These are phyloP conservation scores for Boloria euphrosyne DNA, from an alignment of 2,888 invertebrate genomes.

Conservation along the genomic window DNA sequence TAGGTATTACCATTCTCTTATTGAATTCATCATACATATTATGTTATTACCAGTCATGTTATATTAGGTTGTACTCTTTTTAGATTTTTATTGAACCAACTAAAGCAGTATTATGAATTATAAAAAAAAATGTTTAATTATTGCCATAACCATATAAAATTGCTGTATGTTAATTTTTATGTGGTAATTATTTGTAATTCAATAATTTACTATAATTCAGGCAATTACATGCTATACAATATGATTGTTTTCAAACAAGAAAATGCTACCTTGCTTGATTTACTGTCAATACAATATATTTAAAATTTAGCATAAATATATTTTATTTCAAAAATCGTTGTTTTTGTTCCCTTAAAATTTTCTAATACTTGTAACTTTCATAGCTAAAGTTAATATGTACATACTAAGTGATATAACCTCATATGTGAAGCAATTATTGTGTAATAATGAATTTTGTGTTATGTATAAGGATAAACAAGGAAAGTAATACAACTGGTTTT, in stretches of 20 bases:
- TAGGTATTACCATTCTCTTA: too few species aligned
- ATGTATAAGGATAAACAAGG: slow-evolving; percentile 23
- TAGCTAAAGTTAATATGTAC: slow-evolving; percentile 3
- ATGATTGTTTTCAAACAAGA: too few species aligned
- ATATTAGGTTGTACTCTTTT: background rate
- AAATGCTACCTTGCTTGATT: too few species aligned
- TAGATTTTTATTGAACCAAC: background rate
- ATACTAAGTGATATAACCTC: slow-evolving; percentile 31
- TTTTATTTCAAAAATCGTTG: background rate
- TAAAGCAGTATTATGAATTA: slow-evolving; percentile 8
- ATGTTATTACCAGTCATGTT: background rate
- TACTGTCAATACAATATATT: too few species aligned
- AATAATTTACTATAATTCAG: slow-evolving; percentile 5
- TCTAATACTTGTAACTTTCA: background rate
- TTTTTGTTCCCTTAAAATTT: background rate
- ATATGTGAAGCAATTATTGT: slow-evolving; percentile 6
- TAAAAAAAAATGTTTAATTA: background rate
- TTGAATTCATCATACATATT: too few species aligned
- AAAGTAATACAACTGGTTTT: slow-evolving; percentile 52
- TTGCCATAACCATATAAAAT: slow-evolving; percentile 11
- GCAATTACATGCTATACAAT: slow-evolving; percentile 5
- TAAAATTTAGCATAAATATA: background rate
- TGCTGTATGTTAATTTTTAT: too few species aligned
- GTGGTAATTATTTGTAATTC: slow-evolving; percentile 5
- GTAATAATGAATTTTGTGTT: slow-evolving; percentile 7